Evolutionary conservation across 1,140 invertebrate genomes (phyloP).

Genomic region (Drosophila funebris): DNA sequence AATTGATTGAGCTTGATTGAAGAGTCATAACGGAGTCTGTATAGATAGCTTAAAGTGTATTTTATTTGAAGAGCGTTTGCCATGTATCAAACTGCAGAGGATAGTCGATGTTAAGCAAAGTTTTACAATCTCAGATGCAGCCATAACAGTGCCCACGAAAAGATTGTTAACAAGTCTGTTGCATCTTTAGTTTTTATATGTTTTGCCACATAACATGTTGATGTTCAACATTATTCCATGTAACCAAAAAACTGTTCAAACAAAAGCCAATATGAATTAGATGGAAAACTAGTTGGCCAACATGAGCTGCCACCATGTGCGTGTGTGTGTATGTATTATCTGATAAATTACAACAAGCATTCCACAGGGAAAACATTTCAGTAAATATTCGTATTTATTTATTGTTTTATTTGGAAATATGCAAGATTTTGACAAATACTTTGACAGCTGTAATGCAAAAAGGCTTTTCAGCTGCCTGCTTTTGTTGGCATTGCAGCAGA

Average conservation of each 20-base stretch:
- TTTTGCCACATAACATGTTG: conserved; percentile 34
- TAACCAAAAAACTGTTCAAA: conserved; percentile 50
- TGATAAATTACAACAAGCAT: conserved; percentile 10
- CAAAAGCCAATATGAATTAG: conserved; percentile 65
- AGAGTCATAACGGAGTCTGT: background rate
- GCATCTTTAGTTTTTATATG: background rate
- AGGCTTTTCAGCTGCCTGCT: conserved; percentile 38
- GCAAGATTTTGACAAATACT: conserved; percentile 75
- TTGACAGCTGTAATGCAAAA: conserved; percentile 70
- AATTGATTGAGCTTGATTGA: background rate
- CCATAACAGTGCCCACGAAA: conserved; percentile 31
- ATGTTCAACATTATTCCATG: conserved; percentile 47
- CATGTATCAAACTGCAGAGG: background rate
- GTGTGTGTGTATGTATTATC: conserved; percentile 2
- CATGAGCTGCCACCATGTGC: conserved; percentile 21
- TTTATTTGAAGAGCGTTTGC: too few relatives aligned
- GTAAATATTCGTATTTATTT: conserved; percentile 5
- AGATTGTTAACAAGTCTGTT: conserved; percentile 16
- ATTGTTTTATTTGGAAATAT: conserved; percentile 51
- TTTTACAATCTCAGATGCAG: conserved; percentile 38
- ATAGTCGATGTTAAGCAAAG: conserved; percentile 30
- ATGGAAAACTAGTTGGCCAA: conserved; percentile 59
- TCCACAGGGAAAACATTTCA: conserved; percentile 30
- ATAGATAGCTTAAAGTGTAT: background rate
- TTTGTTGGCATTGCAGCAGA: background rate